Conservation (phyloP, 2,113 vertebrate genomes). For the Podarcis raffonei region DNA sequence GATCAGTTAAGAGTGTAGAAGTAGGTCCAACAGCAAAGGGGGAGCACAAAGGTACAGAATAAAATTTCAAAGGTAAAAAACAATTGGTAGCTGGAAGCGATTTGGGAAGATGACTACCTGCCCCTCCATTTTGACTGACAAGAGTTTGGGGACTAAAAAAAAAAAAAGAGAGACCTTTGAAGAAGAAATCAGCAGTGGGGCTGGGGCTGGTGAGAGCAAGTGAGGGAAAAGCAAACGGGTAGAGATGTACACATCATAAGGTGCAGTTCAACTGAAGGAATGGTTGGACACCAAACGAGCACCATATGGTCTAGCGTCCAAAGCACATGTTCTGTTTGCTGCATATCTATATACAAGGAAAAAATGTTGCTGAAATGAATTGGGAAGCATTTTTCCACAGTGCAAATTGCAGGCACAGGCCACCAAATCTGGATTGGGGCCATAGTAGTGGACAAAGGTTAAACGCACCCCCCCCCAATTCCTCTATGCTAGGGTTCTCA, state of each 20-base stretch:
- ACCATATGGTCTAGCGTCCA: not conserved
- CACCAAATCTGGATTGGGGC: too few relatives aligned
- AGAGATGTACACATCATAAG: not conserved
- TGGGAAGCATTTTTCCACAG: too few relatives aligned
- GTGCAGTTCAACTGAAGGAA: not conserved
- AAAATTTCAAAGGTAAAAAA: not conserved
- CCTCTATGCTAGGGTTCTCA: not conserved
- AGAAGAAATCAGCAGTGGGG: too few relatives aligned
- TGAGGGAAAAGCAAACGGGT: not conserved
- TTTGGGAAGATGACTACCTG: not conserved
- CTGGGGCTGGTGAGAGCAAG: not conserved
- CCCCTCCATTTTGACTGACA: not conserved
- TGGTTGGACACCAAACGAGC: not conserved
- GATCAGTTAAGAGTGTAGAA: not conserved
- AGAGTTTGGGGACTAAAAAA: not conserved
- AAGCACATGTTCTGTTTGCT: too few relatives aligned
- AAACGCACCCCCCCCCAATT: too few relatives aligned
- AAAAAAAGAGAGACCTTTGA: not conserved
- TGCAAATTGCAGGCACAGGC: too few relatives aligned
- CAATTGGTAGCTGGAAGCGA: not conserved
- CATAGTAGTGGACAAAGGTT: too few relatives aligned
- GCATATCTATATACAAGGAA: too few relatives aligned
- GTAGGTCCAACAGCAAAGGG: not conserved
- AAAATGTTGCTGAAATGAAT: too few relatives aligned
- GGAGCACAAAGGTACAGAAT: not conserved